Percentiles rank a stretch among this genome's conserved stretches.
Evolutionary conservation across 2,888 invertebrate species (phyloP).

Genomic region (Desoria tigrina): DNA sequence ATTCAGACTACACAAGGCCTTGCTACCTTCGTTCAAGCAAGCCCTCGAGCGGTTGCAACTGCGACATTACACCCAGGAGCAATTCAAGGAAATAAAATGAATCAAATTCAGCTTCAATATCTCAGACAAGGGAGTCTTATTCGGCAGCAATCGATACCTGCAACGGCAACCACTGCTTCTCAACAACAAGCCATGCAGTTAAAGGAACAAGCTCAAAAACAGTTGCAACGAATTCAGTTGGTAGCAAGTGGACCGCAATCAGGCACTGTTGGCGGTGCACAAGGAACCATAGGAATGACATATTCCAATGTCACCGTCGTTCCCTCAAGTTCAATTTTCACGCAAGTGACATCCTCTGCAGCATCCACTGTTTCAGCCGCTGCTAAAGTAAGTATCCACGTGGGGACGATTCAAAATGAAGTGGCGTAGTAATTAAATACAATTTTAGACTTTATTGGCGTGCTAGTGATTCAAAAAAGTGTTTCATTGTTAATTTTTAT

Average conservation of each 20-base stretch:
- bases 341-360: constrained; percentile 11
- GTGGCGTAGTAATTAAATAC: too few relatives aligned
- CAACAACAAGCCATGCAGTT: constrained; percentile 30
- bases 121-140: constrained; percentile 26
- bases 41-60: constrained; percentile 15
- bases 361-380: neutral
- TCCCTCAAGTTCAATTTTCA: neutral
- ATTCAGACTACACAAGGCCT: constrained; percentile 20
- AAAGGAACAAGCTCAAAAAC: constrained; percentile 19
- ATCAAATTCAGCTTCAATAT: constrained; percentile 32
- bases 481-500: too few relatives aligned
- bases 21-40: constrained; percentile 26
- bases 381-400: constrained; percentile 16
- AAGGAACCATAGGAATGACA: constrained; percentile 25
- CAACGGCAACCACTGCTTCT: constrained; percentile 28
- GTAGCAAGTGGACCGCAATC: constrained; percentile 33
- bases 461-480: too few relatives aligned
- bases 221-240: constrained; percentile 40
- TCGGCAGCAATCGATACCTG: constrained; percentile 25
- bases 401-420: too few relatives aligned
- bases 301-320: neutral
- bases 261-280: constrained; percentile 21
- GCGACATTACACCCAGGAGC: constrained; percentile 13
- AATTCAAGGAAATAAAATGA: constrained; percentile 11
- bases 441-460: too few relatives aligned